phyloP scores from a whole-genome alignment of 92 coral and sea anemone species.

The Zoanthus sansibaricus region DNA sequence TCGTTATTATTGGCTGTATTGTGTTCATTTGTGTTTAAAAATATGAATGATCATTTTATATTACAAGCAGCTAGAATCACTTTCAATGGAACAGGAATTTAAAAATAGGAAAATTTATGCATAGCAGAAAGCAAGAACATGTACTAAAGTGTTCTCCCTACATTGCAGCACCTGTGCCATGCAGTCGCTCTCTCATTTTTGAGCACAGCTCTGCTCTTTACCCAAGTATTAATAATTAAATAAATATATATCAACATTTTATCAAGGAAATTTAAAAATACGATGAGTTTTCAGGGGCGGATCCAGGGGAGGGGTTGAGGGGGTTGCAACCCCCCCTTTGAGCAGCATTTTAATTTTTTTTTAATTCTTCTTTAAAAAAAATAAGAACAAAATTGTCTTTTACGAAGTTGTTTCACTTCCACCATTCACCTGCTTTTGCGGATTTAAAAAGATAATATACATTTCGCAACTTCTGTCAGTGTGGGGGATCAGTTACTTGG shows the following conservation, averaged over 20 bases:
- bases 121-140: not conserved
- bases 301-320: too few species aligned
- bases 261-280: too few species aligned
- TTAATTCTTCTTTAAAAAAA: conserved; percentile 26
- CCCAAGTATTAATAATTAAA: too few species aligned
- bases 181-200: too few species aligned
- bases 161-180: too few species aligned
- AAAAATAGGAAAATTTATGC: not conserved
- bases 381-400: conserved; percentile 29
- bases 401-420: conserved; percentile 37
- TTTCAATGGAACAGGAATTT: not conserved
- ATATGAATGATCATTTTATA: not conserved
- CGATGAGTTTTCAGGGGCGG: too few species aligned
- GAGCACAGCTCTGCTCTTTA: too few species aligned
- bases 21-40: not conserved
- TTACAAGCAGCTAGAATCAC: not conserved
- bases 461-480: not conserved
- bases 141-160: not conserved
- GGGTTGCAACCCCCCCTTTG: too few species aligned
- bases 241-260: too few species aligned
- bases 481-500: not conserved
- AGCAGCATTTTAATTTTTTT: not conserved
- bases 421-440: conserved; percentile 29
- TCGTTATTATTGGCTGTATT: not conserved
- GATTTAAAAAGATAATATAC: conserved; percentile 27